These are phyloP conservation scores for Platycercus adscitus DNA, from an alignment of 2,113 vertebrate species.

Conservation along the genomic window DNA sequence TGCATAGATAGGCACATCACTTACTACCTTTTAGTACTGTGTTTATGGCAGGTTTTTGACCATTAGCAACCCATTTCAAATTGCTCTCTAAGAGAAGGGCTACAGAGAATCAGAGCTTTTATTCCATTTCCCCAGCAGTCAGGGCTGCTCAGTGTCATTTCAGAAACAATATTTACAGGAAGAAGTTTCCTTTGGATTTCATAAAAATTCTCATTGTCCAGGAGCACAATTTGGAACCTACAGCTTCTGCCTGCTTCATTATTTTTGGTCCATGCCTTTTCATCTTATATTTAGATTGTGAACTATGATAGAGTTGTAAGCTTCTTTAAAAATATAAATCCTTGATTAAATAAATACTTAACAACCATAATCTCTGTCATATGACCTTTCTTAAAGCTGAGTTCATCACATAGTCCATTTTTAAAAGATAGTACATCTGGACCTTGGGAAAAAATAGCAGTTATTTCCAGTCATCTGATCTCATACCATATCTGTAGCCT, in stretches of 20 bases:
- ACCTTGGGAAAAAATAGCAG: background rate
- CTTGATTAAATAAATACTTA: slow-evolving; percentile 54
- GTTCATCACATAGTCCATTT: background rate
- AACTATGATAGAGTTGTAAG: slow-evolving; percentile 10
- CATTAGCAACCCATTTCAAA: background rate
- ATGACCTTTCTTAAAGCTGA: slow-evolving; percentile 30
- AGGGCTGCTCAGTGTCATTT: background rate
- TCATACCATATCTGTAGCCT: background rate
- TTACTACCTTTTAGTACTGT: background rate
- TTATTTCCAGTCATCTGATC: slow-evolving; percentile 20
- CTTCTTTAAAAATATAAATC: slow-evolving; percentile 57
- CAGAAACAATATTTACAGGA: slow-evolving; percentile 47
- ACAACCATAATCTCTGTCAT: slow-evolving; percentile 55
- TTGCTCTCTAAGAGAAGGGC: background rate
- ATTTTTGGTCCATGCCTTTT: slow-evolving; percentile 19
- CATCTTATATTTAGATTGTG: background rate
- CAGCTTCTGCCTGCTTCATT: slow-evolving; percentile 8
- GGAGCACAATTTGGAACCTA: slow-evolving; percentile 26
- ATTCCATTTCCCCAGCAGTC: background rate
- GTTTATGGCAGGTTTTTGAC: background rate
- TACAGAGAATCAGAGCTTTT: background rate
- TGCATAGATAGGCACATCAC: background rate
- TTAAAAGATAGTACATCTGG: slow-evolving; percentile 33
- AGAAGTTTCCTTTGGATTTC: slow-evolving; percentile 33
- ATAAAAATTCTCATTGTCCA: slow-evolving; percentile 8